phyloP scores from a whole-genome alignment of 2,888 invertebrate genomes.

The Hyposoter didymator region DNA sequence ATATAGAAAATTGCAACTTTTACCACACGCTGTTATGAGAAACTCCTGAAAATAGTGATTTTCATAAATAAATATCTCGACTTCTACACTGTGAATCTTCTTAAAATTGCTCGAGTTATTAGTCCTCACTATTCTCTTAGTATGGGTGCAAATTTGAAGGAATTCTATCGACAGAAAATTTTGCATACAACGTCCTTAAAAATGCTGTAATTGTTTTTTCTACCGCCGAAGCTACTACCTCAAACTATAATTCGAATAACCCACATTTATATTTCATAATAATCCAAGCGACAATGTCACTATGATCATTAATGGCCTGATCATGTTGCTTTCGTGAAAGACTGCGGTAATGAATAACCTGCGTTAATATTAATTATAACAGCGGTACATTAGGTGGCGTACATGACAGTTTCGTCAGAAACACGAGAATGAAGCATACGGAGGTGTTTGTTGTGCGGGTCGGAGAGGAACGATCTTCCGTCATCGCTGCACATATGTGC shows the following conservation, averaged over 20 bases:
- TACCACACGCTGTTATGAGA: too few relatives aligned
- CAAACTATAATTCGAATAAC: neutral
- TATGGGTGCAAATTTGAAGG: too few relatives aligned
- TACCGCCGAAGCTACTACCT: too few relatives aligned
- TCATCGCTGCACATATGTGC: neutral
- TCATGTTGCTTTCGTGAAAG: conserved; percentile 4
- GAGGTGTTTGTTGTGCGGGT: neutral
- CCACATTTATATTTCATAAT: conserved; percentile 5
- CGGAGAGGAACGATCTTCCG: conserved; percentile 15
- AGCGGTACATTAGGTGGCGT: conserved; percentile 10
- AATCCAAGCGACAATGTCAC: neutral
- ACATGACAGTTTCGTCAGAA: conserved; percentile 1
- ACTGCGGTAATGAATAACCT: conserved; percentile 28
- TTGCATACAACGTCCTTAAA: too few relatives aligned
- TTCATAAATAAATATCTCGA: too few relatives aligned
- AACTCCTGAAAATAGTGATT: too few relatives aligned
- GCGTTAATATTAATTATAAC: conserved; percentile 36
- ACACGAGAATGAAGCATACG: neutral
- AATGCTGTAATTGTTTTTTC: too few relatives aligned
- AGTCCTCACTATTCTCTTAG: too few relatives aligned
- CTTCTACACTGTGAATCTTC: too few relatives aligned
- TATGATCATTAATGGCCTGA: conserved; percentile 27
- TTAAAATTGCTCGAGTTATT: too few relatives aligned
- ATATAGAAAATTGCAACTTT: too few relatives aligned
- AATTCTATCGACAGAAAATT: too few relatives aligned